Percentiles rank a stretch among this genome's conserved stretches.
phyloP scores from a whole-genome alignment of 1,140 invertebrate genomes.

The Drosophila mauritiana region DNA sequence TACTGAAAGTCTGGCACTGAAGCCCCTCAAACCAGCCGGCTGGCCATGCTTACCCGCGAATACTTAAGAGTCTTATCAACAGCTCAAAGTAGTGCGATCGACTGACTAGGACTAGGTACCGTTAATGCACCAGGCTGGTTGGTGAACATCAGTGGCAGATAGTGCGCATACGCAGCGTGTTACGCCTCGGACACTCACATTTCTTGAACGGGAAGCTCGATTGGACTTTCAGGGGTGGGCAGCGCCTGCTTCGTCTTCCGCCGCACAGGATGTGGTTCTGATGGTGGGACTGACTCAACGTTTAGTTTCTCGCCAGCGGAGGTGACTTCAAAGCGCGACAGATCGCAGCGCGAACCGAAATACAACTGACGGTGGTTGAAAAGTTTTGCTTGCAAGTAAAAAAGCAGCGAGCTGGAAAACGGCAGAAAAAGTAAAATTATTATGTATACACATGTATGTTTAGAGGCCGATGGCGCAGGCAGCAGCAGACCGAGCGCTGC shows the following conservation, averaged over 20 bases:
- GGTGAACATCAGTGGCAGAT: background rate
- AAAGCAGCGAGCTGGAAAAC: constrained; percentile 80
- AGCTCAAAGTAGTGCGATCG: too few species aligned
- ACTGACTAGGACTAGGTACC: too few species aligned
- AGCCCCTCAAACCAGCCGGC: background rate
- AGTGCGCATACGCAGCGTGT: constrained; percentile 20
- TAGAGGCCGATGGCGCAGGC: constrained; percentile 66
- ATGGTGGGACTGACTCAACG: background rate
- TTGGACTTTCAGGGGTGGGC: constrained; percentile 1
- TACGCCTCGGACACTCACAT: constrained; percentile 46
- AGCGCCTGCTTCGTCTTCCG: background rate
- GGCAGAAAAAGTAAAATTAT: constrained; percentile 74
- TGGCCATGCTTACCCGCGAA: background rate
- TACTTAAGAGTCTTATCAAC: background rate
- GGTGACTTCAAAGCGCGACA: constrained; percentile 67
- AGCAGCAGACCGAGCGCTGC: constrained; percentile 24
- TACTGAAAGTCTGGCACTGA: background rate
- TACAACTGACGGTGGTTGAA: constrained; percentile 84
- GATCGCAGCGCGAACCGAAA: constrained; percentile 83
- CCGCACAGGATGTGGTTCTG: constrained; percentile 21
- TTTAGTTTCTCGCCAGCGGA: constrained; percentile 11
- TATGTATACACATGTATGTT: constrained; percentile 78
- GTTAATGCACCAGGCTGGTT: background rate
- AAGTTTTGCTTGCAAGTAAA: constrained; percentile 83
- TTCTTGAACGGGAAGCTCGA: constrained; percentile 21